phyloP scores from a whole-genome alignment of 2,888 invertebrate species.

The Polyploca ridens region DNA sequence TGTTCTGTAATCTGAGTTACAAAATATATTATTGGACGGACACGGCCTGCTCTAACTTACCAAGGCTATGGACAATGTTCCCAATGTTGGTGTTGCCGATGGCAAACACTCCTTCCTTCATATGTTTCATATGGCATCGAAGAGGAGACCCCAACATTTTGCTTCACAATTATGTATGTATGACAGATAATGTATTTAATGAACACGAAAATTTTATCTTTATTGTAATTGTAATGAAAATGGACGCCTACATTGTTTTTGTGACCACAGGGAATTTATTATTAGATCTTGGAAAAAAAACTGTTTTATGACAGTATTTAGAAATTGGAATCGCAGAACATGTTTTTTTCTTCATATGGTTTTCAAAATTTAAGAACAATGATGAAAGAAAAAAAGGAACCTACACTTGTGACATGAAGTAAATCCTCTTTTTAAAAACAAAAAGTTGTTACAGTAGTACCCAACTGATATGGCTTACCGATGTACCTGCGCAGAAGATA shows the following conservation, averaged over 20 bases:
- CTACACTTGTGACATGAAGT: background rate
- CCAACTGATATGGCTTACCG: no score
- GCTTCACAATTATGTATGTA: constrained; percentile 18
- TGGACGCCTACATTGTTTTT: constrained; percentile 62
- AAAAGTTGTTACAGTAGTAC: no score
- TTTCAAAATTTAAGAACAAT: background rate
- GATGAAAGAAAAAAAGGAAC: background rate
- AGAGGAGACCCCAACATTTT: constrained; percentile 56
- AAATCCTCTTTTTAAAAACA: background rate
- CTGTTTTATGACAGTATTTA: constrained; percentile 48
- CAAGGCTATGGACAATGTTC: constrained; percentile 30
- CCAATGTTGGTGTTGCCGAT: constrained; percentile 38
- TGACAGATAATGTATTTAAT: constrained; percentile 13
- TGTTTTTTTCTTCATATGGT: constrained; percentile 15
- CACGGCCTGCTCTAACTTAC: constrained; percentile 34
- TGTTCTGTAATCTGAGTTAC: no score
- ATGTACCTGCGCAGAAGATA: no score
- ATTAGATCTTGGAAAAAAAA: constrained; percentile 33
- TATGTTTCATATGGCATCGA: constrained; percentile 45
- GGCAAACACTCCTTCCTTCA: constrained; percentile 44
- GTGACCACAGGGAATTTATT: constrained; percentile 32
- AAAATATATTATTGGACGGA: no score
- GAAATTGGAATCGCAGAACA: constrained; percentile 47
- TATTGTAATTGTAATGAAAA: constrained; percentile 29
- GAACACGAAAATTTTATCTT: constrained; percentile 46